Conservation (phyloP, 2,113 vertebrate species). For the Pelodiscus sinensis region DNA sequence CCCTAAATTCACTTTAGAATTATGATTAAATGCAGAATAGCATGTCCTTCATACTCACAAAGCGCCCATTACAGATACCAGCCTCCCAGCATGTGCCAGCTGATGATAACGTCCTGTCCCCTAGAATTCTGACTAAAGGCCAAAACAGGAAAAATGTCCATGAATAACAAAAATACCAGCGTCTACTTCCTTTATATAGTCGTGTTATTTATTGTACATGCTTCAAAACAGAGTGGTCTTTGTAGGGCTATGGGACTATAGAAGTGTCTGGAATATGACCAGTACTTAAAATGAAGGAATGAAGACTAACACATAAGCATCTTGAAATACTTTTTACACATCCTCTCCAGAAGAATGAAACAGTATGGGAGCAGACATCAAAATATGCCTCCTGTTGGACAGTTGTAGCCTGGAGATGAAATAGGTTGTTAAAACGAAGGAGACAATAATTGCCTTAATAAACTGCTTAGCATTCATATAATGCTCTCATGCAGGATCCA, state of each 20-base stretch:
- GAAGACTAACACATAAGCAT: neutral
- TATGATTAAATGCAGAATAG: neutral
- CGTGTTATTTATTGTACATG: neutral
- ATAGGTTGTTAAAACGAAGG: neutral
- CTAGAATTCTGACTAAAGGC: neutral
- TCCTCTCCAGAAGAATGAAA: accelerated
- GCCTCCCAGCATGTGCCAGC: accelerated
- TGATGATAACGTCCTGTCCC: neutral
- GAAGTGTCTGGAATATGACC: accelerated
- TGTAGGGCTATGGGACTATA: neutral
- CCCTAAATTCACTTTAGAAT: neutral
- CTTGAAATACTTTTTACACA: neutral
- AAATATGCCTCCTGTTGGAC: neutral
- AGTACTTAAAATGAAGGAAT: neutral
- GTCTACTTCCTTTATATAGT: neutral
- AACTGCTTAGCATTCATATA: neutral
- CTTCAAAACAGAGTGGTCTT: neutral
- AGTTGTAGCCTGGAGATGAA: neutral
- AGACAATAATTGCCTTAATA: accelerated
- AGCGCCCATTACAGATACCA: accelerated
- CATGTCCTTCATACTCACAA: accelerated
- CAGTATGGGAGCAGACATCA: neutral
- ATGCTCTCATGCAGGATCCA: neutral
- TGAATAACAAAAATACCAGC: neutral
- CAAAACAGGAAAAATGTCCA: neutral